Evolutionary conservation across 2,113 vertebrate genomes (phyloP), one percentile per base, ranked within the genome.

Genomic region (Cryptotis parvus): DNA sequence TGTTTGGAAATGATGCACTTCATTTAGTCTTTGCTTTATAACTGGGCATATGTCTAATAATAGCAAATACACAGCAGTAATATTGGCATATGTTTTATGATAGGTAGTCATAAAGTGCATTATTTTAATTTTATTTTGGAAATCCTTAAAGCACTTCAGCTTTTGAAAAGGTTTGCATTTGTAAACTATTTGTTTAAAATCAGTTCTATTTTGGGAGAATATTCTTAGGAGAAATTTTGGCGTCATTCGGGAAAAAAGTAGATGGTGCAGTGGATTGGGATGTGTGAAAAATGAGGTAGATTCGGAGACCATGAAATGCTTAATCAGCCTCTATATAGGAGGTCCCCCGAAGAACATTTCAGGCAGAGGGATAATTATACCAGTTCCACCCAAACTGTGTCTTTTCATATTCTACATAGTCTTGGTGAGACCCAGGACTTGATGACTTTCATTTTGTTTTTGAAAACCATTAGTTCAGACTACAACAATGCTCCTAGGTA

Each of bases 11-110:
- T 18, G 20, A 33, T 4, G 33, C 4, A 73, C 22, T 66, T 91
- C 80, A 74, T 22, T 82, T 85, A 74, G 43, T 77, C 58, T 89
- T 55, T 69, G 33, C 31, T 10, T 68, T 22, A 73, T n/a, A 39
- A 75, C 26, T 55, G n/a, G 72, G 10, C 22, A 92, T 55, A 78
- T 79, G 37, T 69, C 79, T 92, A 90, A 78, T 35, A 69, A 65
- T 41, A 69, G 14, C 26, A 77, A 55, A 61, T 9, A 31, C 15
- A 76, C 26, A 70, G 29, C 75, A 6, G 3, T 73, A 37, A 39
- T 74, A 33, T 29, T 86, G 41, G 3, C 27, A 12, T 65, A 70
- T 45, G 2, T 82, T 91, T 91, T 84, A 33, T 45, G 39, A 35
- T 63, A 72, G 27, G 31, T 70, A 84, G 31, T 11, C 27, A 91